A percentile compares a stretch with the other conserved stretches of the same genome.
Evolutionary conservation across 2,888 invertebrate genomes (phyloP).

Genomic region (Rosalia funebris): DNA sequence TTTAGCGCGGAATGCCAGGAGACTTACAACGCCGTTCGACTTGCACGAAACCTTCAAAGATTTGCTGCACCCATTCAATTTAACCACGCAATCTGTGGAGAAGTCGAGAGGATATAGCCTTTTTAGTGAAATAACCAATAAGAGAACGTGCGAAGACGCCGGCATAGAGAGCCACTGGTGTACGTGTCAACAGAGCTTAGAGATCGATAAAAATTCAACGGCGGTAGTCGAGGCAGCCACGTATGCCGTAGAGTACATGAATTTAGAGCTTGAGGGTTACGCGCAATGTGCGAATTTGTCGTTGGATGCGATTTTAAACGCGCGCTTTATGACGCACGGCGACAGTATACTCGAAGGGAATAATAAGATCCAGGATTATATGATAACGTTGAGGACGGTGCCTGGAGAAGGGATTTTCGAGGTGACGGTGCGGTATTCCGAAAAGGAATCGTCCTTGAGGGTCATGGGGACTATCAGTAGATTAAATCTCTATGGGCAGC

Average conservation of each 20-base stretch:
- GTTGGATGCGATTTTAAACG: slow-evolving; percentile 72
- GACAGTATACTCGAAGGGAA: slow-evolving; percentile 58
- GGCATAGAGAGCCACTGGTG: slow-evolving; percentile 88
- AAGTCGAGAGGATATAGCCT: slow-evolving; percentile 12
- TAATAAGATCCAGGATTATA: slow-evolving; percentile 67
- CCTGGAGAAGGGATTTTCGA: slow-evolving; percentile 83
- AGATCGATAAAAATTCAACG: slow-evolving; percentile 67
- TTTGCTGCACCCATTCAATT: slow-evolving; percentile 66
- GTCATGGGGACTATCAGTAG: slow-evolving; percentile 80
- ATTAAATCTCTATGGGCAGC: slow-evolving; percentile 82
- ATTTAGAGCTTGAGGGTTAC: slow-evolving; percentile 70
- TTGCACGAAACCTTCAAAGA: slow-evolving; percentile 82
- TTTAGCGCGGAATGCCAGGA: slow-evolving; percentile 72
- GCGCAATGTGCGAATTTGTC: slow-evolving; percentile 74
- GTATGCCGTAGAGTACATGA: slow-evolving; percentile 74
- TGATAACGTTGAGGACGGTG: slow-evolving; percentile 70
- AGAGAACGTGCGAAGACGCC: slow-evolving; percentile 80
- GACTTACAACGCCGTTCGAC: slow-evolving; percentile 87
- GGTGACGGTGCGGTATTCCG: slow-evolving; percentile 73
- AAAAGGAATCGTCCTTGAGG: slow-evolving; percentile 57
- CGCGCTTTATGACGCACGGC: slow-evolving; percentile 70
- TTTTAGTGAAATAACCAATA: slow-evolving; percentile 38
- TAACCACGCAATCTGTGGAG: slow-evolving; percentile 48
- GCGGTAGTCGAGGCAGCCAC: slow-evolving; percentile 70
- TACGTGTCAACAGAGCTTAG: slow-evolving; percentile 78